These are phyloP conservation scores for Aix galericulata DNA, from an alignment of 2,113 vertebrate genomes.

Conservation along the genomic window DNA sequence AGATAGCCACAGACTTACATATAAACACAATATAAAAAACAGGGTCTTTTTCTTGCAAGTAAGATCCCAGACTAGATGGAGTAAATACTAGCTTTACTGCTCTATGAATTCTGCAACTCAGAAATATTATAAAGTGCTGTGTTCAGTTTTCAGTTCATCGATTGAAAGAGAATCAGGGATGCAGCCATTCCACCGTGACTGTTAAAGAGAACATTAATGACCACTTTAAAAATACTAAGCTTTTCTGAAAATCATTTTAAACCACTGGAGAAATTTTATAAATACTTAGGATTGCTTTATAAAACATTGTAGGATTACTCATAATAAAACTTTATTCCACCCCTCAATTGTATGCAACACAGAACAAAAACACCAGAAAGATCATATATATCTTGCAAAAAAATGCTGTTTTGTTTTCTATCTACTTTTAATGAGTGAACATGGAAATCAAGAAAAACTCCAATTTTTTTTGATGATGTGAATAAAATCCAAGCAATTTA, in stretches of 20 bases:
- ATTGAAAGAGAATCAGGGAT: background rate
- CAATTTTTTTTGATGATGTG: background rate
- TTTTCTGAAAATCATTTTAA: background rate
- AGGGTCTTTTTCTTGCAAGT: background rate
- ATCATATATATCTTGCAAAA: background rate
- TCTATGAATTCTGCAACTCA: background rate
- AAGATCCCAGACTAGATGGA: background rate
- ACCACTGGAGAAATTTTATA: background rate
- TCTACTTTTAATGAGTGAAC: background rate
- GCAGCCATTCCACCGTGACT: background rate
- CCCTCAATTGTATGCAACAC: background rate
- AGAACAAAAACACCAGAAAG: background rate
- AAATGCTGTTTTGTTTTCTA: background rate
- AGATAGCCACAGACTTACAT: background rate
- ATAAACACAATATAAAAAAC: background rate
- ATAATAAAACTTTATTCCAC: background rate
- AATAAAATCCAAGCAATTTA: background rate
- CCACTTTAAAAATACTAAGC: background rate
- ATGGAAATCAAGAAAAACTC: background rate
- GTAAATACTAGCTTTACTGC: background rate
- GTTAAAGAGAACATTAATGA: background rate
- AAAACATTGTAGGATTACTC: background rate
- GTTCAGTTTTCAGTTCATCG: background rate
- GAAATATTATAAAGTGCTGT: background rate
- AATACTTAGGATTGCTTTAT: background rate